phyloP scores from a whole-genome alignment of 2,888 invertebrate genomes.

The Tanytarsus gracilentus region DNA sequence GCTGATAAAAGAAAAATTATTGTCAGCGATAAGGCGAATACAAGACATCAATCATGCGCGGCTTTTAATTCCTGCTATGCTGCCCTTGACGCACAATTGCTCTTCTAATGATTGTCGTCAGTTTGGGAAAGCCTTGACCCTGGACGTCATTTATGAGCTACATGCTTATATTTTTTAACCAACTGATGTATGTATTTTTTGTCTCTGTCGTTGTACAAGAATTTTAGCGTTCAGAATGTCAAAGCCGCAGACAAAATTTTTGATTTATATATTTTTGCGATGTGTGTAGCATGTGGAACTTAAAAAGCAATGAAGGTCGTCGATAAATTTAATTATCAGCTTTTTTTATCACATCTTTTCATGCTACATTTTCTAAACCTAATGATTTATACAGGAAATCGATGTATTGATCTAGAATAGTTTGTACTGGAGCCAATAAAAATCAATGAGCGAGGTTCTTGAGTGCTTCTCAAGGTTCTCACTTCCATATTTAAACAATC shows the following conservation, averaged over 20 bases:
- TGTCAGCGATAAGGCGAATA: not conserved
- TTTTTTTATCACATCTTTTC: not conserved
- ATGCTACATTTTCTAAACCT: no score
- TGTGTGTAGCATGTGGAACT: not conserved
- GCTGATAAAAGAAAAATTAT: no score
- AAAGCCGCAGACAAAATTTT: not conserved
- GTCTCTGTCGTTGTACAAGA: not conserved
- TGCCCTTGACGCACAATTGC: constrained; percentile 5
- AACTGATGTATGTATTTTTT: not conserved
- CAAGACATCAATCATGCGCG: no score
- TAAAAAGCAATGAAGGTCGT: not conserved
- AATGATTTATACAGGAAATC: no score
- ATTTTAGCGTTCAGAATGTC: not conserved
- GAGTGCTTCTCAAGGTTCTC: no score
- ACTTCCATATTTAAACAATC: no score
- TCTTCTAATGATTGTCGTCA: constrained; percentile 18
- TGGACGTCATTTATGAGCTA: constrained; percentile 10
- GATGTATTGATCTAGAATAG: no score
- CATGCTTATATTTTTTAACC: not conserved
- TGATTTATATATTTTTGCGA: not conserved
- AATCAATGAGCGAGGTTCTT: no score
- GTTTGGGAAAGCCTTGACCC: constrained; percentile 17
- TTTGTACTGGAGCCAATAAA: no score
- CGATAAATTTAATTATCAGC: not conserved
- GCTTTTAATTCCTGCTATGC: no score